These are phyloP conservation scores for Phaethon lepturus DNA, from an alignment of 2,113 vertebrate genomes.

Conservation along the genomic window DNA sequence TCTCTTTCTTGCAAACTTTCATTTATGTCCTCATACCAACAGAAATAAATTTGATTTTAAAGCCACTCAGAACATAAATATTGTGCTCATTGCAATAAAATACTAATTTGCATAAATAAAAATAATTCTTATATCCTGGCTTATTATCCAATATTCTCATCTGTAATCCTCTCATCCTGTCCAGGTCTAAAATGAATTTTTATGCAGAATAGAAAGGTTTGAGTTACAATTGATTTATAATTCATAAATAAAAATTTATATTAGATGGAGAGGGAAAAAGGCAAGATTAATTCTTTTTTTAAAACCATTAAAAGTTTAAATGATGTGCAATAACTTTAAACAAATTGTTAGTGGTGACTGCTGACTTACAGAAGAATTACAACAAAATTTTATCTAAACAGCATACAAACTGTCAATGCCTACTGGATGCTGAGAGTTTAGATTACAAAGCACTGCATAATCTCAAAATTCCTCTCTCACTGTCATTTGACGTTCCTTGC, in stretches of 20 bases:
- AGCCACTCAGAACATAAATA: not conserved
- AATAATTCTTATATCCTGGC: not conserved
- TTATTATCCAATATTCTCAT: not conserved
- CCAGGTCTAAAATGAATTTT: not conserved
- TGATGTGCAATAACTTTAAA: not conserved
- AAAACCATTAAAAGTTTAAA: not conserved
- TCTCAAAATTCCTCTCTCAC: not conserved
- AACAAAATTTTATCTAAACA: not conserved
- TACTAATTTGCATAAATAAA: not conserved
- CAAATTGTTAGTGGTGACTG: not conserved
- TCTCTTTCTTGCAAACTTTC: not conserved
- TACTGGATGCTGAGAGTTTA: not conserved
- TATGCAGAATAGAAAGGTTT: not conserved
- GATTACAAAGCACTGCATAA: accelerated
- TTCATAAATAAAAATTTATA: not conserved
- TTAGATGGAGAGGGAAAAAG: not conserved
- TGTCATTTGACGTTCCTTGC: not conserved
- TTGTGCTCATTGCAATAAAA: not conserved
- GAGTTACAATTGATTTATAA: not conserved
- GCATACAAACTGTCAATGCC: not conserved
- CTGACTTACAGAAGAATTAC: not conserved
- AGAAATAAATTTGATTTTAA: slow-evolving; percentile 2
- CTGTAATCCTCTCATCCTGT: not conserved
- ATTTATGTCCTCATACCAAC: not conserved
- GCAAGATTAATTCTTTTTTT: not conserved